Evolutionary conservation across 1,140 invertebrate genomes (phyloP), one percentile per base, ranked within the genome.

Genomic region (Globodera rostochiensis): DNA sequence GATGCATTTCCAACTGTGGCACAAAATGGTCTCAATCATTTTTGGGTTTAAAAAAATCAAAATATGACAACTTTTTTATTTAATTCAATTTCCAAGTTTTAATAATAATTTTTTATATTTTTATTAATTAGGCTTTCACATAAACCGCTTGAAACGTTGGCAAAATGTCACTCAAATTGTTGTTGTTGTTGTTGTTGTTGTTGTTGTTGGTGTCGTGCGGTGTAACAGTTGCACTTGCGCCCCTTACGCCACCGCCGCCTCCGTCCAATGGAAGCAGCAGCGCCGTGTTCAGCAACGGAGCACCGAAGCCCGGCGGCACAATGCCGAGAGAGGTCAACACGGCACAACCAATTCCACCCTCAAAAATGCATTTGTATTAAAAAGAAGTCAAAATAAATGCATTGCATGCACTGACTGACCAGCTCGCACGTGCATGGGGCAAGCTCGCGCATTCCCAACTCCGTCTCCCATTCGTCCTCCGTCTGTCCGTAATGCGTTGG

Each of bases 391-490:
- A 73, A 53, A 73, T 46, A 4, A 36, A 36, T 36, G 36, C 36
- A 36, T 36, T 36, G 36, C 36, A 36, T 36, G 36, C 36, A 36
- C 71, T 46, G 13, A 13, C 19, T 73, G 74, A 76, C 81, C 80
- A 82, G 64, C 53, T 82, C 82, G 49, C 82, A 83, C 9, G 81
- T 84, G 67, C 82, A 83, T 25, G 82, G 74, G 53, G 6, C 19
- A 46, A 25, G 25, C 6, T 81, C 53, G 49, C 11, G 47, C 21
- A 47, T 50, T 19, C 9, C 79, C 49, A 49, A 69, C 50, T 25
- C 49, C 73, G 50, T 25, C 64, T 15, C n/a, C 47, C 77, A 50
- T 7, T 47, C 46, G 9, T 74, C 67, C 76, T 74, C 67, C 76
- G 70, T 49, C 36, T 13, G 64, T 7, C 77, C 64, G 7, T 8